Conservation (phyloP, 1,140 invertebrate genomes). For the Drepana arcuata region DNA sequence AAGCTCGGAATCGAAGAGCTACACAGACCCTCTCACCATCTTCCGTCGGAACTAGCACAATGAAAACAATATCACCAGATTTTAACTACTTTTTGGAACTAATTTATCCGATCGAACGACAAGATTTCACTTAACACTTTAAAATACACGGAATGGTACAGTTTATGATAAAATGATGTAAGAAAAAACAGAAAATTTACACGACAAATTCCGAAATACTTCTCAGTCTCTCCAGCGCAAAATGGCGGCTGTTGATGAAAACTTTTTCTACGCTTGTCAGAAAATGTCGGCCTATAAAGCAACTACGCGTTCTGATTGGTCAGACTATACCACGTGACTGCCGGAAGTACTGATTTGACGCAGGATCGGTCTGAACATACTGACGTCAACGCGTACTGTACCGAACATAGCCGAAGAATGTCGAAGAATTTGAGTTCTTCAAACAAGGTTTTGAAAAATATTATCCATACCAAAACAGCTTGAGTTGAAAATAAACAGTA, state of each 20-base stretch:
- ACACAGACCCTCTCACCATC: slow-evolving; percentile 79
- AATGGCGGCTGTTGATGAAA: slow-evolving; percentile 94
- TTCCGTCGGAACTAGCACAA: slow-evolving; percentile 77
- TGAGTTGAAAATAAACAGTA: too few relatives aligned
- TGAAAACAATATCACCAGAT: slow-evolving; percentile 74
- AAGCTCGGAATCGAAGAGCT: slow-evolving; percentile 74
- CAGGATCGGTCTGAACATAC: slow-evolving; percentile 60
- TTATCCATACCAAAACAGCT: too few relatives aligned
- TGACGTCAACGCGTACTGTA: slow-evolving; percentile 62
- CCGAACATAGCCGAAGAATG: slow-evolving; percentile 45
- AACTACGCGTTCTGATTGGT: slow-evolving; percentile 72
- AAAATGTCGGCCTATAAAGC: slow-evolving; percentile 84
- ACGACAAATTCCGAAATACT: slow-evolving; percentile 79
- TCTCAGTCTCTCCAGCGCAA: slow-evolving; percentile 83
- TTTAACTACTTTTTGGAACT: slow-evolving; percentile 62
- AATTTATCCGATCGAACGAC: slow-evolving; percentile 58
- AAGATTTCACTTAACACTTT: slow-evolving; percentile 69
- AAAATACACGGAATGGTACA: slow-evolving; percentile 70
- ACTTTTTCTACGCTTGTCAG: slow-evolving; percentile 94
- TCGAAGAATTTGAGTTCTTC: too few relatives aligned
- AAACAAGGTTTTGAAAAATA: too few relatives aligned
- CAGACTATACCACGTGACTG: slow-evolving; percentile 71
- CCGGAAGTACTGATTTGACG: slow-evolving; percentile 65
- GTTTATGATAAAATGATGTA: slow-evolving; percentile 72
- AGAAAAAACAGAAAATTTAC: slow-evolving; percentile 74